phyloP scores from a whole-genome alignment of 2,113 vertebrate species.

The Saguinus midas region DNA sequence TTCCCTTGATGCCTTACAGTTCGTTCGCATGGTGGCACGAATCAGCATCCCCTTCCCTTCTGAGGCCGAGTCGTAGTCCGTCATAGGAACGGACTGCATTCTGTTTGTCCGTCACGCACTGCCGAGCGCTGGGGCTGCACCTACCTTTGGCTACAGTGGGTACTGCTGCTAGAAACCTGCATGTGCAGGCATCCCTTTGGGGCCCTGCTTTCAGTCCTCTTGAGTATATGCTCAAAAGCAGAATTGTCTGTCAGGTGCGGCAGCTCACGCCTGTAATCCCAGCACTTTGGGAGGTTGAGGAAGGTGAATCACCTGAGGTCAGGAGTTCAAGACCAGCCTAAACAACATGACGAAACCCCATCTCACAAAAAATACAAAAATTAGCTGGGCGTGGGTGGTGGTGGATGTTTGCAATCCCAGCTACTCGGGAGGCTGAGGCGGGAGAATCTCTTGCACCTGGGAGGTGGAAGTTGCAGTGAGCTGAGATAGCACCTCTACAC shows the following conservation, averaged over 20 bases:
- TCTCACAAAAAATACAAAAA: no score
- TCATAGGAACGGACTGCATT: accelerated
- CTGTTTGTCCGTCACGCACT: accelerated
- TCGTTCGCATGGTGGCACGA: accelerated
- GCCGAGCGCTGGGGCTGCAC: accelerated
- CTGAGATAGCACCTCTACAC: no score
- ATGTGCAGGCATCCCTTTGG: accelerated
- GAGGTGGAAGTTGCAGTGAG: no score
- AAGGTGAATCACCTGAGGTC: no score
- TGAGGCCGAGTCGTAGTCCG: accelerated
- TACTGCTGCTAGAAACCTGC: accelerated
- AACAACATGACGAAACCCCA: no score
- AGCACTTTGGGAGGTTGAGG: no score
- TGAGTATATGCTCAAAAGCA: accelerated
- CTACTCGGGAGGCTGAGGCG: no score
- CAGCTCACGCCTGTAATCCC: no score
- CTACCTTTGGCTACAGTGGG: accelerated
- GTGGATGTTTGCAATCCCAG: accelerated
- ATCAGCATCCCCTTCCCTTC: accelerated
- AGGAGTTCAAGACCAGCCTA: no score
- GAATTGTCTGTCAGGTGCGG: no score
- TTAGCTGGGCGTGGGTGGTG: no score
- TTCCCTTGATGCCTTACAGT: accelerated
- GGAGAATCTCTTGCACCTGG: no score
- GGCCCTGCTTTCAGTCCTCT: accelerated